phyloP scores from a whole-genome alignment of 2,797 vertebrate genomes.

The Micromesistius poutassou region DNA sequence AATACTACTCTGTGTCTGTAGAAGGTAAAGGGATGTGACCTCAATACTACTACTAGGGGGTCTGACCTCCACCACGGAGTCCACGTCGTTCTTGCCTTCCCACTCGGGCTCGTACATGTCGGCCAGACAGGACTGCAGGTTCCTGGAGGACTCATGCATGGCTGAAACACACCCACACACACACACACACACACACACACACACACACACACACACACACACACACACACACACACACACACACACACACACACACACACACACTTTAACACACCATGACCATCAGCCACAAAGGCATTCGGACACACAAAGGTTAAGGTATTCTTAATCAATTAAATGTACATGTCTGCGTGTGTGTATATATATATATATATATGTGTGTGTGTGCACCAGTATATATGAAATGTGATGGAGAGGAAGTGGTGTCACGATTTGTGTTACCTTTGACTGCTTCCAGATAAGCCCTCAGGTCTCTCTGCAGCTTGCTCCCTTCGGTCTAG shows the following conservation, averaged over 20 bases:
- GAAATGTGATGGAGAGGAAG: no score
- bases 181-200: neutral
- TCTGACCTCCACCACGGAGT: constrained; percentile 90
- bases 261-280: neutral
- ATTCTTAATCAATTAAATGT: neutral
- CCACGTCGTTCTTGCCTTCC: constrained; percentile 88
- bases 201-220: neutral
- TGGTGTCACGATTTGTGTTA: constrained; percentile 34
- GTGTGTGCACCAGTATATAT: neutral
- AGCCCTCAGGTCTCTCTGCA: constrained; percentile 87
- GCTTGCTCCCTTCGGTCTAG: constrained; percentile 84
- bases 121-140: constrained; percentile 87
- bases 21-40: no score
- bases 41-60: no score
- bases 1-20: no score
- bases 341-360: neutral
- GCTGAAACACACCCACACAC: constrained; percentile 71
- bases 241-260: constrained; percentile 2
- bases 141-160: constrained; percentile 97
- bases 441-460: constrained; percentile 89
- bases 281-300: neutral
- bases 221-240: neutral
- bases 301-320: neutral
- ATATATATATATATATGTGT: neutral
- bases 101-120: constrained; percentile 96